Percentiles rank a stretch among this genome's conserved stretches.
Conservation (phyloP, 2,113 vertebrate genomes). For the Poicephalus meyeri region DNA sequence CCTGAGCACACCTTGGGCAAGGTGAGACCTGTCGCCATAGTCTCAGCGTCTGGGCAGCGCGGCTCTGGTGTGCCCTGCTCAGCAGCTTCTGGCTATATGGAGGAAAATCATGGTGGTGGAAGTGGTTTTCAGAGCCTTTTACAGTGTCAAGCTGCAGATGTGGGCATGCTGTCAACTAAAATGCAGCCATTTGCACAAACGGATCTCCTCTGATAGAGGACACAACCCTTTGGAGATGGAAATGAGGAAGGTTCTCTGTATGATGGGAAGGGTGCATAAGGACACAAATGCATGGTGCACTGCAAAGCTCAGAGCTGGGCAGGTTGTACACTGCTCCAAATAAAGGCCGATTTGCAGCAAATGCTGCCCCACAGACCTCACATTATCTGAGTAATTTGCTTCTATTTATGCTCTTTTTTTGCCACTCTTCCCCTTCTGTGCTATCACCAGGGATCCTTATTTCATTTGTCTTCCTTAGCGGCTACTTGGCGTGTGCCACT, state of each 20-base stretch:
- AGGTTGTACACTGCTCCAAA: background rate
- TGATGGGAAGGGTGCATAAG: background rate
- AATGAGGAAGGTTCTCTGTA: background rate
- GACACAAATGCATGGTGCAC: background rate
- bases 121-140: background rate
- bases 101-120: background rate
- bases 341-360: background rate
- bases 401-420: background rate
- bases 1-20: background rate
- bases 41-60: background rate
- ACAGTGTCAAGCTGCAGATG: background rate
- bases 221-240: fast-evolving
- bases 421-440: background rate
- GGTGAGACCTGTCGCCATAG: fast-evolving
- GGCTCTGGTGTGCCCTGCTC: background rate
- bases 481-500: background rate
- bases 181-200: background rate
- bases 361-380: background rate
- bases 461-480: background rate
- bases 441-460: background rate
- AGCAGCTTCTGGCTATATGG: background rate
- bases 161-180: background rate
- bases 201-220: background rate
- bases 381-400: background rate
- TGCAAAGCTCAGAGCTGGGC: background rate